A percentile compares a stretch with the other conserved stretches of the same genome.
Conservation (phyloP, 2,888 invertebrate genomes). For the Platynereis dumerilii region DNA sequence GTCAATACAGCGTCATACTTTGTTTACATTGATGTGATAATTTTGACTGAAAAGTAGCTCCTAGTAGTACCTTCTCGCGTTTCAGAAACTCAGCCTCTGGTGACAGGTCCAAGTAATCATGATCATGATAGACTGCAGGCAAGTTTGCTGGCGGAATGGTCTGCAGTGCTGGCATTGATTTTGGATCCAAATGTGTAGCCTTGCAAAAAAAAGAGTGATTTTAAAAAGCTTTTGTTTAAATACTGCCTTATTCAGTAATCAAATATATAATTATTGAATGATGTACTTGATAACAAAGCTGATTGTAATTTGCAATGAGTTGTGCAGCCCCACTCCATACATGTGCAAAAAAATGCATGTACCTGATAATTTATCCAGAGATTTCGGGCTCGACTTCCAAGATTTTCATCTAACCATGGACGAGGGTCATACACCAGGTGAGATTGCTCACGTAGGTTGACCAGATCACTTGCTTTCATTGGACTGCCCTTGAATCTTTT, state of each 20-base stretch:
- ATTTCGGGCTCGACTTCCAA: not conserved
- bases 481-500: constrained; percentile 9
- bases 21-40: too few relatives aligned
- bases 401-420: constrained; percentile 4
- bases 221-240: too few relatives aligned
- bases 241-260: too few relatives aligned
- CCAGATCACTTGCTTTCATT: not conserved
- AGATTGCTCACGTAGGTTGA: not conserved
- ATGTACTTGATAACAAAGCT: too few relatives aligned
- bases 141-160: constrained; percentile 16
- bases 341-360: not conserved
- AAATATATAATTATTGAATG: too few relatives aligned
- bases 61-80: not conserved
- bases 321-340: not conserved
- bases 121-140: not conserved
- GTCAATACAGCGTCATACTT: too few relatives aligned
- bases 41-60: too few relatives aligned
- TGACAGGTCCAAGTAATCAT: constrained; percentile 4
- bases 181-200: not conserved
- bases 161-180: constrained; percentile 12
- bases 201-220: not conserved
- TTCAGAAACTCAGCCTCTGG: constrained; percentile 1
- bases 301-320: too few relatives aligned
- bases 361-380: constrained; percentile 4
- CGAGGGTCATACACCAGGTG: constrained; percentile 7